Evolutionary conservation across 92 coral and sea anemone species (phyloP).

Genomic region (Porites lobata): DNA sequence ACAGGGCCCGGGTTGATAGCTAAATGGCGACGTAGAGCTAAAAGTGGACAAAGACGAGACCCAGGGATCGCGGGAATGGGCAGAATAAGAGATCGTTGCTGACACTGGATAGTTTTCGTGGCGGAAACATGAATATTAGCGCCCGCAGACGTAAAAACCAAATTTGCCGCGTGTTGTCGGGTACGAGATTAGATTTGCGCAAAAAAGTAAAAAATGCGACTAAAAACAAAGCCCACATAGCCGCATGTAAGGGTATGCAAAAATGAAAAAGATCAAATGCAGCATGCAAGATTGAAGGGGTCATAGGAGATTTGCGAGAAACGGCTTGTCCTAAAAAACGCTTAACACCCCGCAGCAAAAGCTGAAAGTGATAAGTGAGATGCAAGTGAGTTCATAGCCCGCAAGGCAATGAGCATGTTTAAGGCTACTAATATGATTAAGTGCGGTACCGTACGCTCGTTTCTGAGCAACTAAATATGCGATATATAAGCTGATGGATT

Average conservation of each 20-base stretch:
- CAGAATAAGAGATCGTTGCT: conserved; percentile 1
- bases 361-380: background rate
- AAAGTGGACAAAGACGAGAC: conserved; percentile 14
- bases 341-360: conserved; percentile 12
- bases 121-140: background rate
- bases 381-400: conserved; percentile 34
- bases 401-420: conserved; percentile 24
- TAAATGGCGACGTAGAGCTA: background rate
- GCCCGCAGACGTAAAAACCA: background rate
- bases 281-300: conserved; percentile 21
- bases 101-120: background rate
- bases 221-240: background rate
- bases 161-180: background rate
- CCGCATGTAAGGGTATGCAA: background rate
- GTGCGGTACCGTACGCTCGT: conserved; percentile 29
- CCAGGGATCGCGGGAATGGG: conserved; percentile 30
- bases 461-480: conserved; percentile 17
- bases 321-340: conserved; percentile 2
- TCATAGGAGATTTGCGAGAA: conserved; percentile 27
- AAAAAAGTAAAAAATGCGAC: background rate
- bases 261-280: background rate
- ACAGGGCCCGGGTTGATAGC: background rate
- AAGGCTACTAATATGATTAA: conserved; percentile 31
- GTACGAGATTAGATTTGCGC: background rate
- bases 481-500: conserved; percentile 16